Base-by-base conservation (phyloP, 1,140 invertebrate genomes). In the Diorhabda carinulata region DNA sequence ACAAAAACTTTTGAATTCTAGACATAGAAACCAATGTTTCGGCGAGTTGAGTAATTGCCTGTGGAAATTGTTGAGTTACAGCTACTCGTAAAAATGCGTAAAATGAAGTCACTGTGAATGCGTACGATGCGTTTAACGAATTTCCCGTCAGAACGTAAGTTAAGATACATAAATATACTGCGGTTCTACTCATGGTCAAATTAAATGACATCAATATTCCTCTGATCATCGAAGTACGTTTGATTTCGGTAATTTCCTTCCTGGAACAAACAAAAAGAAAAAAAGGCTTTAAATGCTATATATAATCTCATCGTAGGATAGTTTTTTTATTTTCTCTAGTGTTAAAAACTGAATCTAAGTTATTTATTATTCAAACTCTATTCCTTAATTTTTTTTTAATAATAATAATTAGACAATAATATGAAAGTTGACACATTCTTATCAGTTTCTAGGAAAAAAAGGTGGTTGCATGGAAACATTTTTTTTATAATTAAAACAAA, bases 101-200 rank as follows among this genome's bases (percentile, higher is more conserved):
- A 77, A 89, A 92, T 10, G 90, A 88, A 43, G 87, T 89, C 42
- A 90, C 81, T 6, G 89, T 84, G 73, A 89, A 91, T 7, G 94
- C 91, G 80, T 92, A 90, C 78, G 93, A 88, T 6, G 91, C 88
- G 43, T 85, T 87, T 45, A 93, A 87, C 25, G 82, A 81, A 70
- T 90, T 82, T 41, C 89, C 89, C 25, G 89, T 83, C 3, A 92
- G 82, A 57, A 94, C 88, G 73, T 89, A 95, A 2, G 89, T 85
- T n/a, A 93, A 76, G 67, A 95, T 85, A 5, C 89, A 92, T 67
- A 91, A 82, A 76, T 94, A 94, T 47, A 94, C 85, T 43, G 91
- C 87, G 25, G 93, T 83, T 73, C 92, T 87, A 0, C 92, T 87
- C 10, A 88, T 85, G 74, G 90, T 91, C 77, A 88, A 86, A 63